Evolutionary conservation across 2,888 invertebrate genomes (phyloP).

Genomic region (Boloria selene): DNA sequence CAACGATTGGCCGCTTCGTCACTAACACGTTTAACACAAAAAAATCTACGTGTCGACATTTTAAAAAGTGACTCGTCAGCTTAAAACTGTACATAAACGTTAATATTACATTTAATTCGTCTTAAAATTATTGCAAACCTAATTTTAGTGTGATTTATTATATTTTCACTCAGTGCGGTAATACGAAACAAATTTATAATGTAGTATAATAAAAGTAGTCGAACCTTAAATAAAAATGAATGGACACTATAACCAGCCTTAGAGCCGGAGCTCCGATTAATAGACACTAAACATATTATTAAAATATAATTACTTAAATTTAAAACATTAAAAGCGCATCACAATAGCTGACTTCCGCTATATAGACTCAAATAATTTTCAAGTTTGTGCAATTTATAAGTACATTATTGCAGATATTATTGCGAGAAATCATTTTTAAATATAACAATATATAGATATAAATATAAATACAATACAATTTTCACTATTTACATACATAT

Average conservation of each 20-base stretch:
- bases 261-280: conserved; percentile 58
- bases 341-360: conserved; percentile 15
- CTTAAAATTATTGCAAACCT: conserved; percentile 23
- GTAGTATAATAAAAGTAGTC: conserved; percentile 25
- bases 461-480: conserved; percentile 34
- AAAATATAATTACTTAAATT: conserved; percentile 49
- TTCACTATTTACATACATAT: conserved; percentile 40
- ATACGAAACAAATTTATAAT: conserved; percentile 28
- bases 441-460: conserved; percentile 21
- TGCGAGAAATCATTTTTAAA: conserved; percentile 26
- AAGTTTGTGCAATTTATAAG: conserved; percentile 37
- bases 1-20: conserved; percentile 23
- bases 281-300: conserved; percentile 48
- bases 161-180: conserved; percentile 30
- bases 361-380: conserved; percentile 19
- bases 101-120: conserved; percentile 4
- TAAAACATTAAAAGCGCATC: conserved; percentile 44
- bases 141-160: conserved; percentile 24
- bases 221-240: conserved; percentile 58
- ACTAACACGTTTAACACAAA: conserved; percentile 36
- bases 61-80: conserved; percentile 29
- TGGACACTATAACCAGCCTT: conserved; percentile 79
- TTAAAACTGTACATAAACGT: conserved; percentile 12
- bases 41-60: conserved; percentile 35
- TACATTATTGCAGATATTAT: conserved; percentile 36